Percentiles rank a stretch among this genome's conserved stretches.
phyloP scores from a whole-genome alignment of 2,797 vertebrate genomes.

The Kryptolebias ocellatus region DNA sequence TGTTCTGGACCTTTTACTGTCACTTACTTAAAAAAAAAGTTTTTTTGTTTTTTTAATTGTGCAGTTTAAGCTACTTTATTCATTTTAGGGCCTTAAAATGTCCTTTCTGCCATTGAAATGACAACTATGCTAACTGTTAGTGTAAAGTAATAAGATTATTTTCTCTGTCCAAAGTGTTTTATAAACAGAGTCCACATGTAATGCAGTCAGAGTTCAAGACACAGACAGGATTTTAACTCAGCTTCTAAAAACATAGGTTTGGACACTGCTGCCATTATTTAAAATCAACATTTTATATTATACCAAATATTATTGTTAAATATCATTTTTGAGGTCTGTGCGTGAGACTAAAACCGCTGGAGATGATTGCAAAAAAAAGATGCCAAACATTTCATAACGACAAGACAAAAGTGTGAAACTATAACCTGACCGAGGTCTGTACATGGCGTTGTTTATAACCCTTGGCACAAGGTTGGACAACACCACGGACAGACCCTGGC shows the following conservation, averaged over 20 bases:
- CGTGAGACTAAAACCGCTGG: slow-evolving; percentile 36
- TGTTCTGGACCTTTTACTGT: too few species aligned
- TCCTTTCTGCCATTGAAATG: too few species aligned
- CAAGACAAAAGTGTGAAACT: slow-evolving; percentile 17
- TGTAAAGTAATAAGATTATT: too few species aligned
- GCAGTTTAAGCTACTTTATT: too few species aligned
- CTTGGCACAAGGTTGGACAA: slow-evolving; percentile 38
- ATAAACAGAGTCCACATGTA: neutral
- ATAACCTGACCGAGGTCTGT: slow-evolving; percentile 23
- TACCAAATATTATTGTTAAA: too few species aligned
- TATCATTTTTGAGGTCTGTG: neutral
- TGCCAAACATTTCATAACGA: slow-evolving; percentile 44
- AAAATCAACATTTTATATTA: neutral
- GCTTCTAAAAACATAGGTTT: neutral
- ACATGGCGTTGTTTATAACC: slow-evolving; percentile 54
- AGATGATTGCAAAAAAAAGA: slow-evolving; percentile 18
- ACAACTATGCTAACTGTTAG: too few species aligned
- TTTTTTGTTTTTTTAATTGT: too few species aligned
- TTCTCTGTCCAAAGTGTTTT: too few species aligned
- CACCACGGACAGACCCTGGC: too few species aligned
- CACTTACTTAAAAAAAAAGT: too few species aligned
- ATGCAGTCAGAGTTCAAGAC: neutral
- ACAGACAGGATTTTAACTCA: neutral
- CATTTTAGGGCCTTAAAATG: too few species aligned
- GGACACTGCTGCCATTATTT: neutral